Base-by-base conservation (phyloP, 2,888 invertebrate genomes). In the Macrosoma leucophasiata region DNA sequence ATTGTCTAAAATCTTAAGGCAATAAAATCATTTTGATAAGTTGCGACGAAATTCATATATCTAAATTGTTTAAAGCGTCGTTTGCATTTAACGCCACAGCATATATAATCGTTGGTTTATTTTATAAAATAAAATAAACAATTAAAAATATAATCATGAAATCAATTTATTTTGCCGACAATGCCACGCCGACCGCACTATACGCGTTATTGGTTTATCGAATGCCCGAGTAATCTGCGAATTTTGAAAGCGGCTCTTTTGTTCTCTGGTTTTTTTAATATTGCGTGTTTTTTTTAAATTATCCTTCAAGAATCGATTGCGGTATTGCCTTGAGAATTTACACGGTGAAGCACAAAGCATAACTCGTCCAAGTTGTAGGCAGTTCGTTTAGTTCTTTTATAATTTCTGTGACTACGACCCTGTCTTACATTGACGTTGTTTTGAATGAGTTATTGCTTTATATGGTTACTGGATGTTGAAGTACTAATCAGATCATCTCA, bases 211-310 rank as follows among this genome's bases (percentile, higher is more conserved):
- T 72, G 75, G 77, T 72, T 81, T 78, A 81, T 78, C 79, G 75
- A 65, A 82, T 78, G 75, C 75, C 68, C 47, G 55, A 52, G 66
- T 74, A 79, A 81, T 79, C 82, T 79, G 79, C 70, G 66, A 81
- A 75, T 77, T 77, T 79, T 62, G 58, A 63, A 48, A 61, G 64
- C 53, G 67, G 75, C 59, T 36, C 59, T 74, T 82, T 82, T 82
- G 82, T 81, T 73, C 61, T 45, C 38, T 53, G 56, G 57, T 50
- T 46, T 72, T 71, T 72, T 66, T 56, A 49, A 58, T 51, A 18
- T 22, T n/a, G n/a, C 11, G 17, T 60, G 64, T 62, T 60, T 70
- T 70, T 76, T 69, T 67, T 59, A 74, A 81, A 75, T 77, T 75
- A 77, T 72, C 72, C 58, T 55, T 55, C 56, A 53, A 58, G 70